A percentile compares a stretch with the other conserved stretches of the same genome.
Evolutionary conservation across 2,797 vertebrate genomes (phyloP).

Genomic region (Vireo griseus): DNA sequence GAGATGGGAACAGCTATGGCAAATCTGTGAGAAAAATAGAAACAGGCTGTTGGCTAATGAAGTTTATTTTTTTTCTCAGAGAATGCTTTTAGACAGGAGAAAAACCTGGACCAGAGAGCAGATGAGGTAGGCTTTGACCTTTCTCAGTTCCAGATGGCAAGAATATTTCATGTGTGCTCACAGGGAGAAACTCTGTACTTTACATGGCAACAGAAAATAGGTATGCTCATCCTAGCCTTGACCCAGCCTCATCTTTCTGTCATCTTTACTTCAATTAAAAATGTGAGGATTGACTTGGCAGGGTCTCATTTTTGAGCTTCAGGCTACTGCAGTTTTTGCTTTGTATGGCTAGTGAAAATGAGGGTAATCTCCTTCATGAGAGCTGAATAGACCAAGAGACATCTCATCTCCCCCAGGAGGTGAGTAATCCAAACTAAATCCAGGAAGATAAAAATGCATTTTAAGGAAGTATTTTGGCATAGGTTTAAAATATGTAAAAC

Average conservation of each 20-base stretch:
- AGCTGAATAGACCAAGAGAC: not conserved
- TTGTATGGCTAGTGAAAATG: not conserved
- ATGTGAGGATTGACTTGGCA: not conserved
- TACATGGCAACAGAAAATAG: not conserved
- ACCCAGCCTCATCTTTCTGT: not conserved
- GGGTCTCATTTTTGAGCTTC: not conserved
- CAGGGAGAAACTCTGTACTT: not conserved
- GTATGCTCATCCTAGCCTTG: not conserved
- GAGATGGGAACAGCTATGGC: not conserved
- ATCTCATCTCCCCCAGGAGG: not conserved
- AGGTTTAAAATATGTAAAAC: not conserved
- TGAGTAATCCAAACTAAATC: slow-evolving; percentile 19
- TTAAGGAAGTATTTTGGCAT: not conserved
- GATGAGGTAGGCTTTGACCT: not conserved
- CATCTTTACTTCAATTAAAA: not conserved
- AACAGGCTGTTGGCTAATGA: not conserved
- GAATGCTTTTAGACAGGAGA: not conserved
- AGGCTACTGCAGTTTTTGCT: not conserved
- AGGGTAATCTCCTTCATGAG: not conserved
- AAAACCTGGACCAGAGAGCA: not conserved
- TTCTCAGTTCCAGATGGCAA: not conserved
- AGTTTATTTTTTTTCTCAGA: not conserved
- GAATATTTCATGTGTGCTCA: not conserved
- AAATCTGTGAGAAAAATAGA: not conserved
- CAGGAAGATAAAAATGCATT: not conserved